Evolutionary conservation across 2,888 invertebrate genomes (phyloP).

Genomic region (Mongoloraphidia duomilia): DNA sequence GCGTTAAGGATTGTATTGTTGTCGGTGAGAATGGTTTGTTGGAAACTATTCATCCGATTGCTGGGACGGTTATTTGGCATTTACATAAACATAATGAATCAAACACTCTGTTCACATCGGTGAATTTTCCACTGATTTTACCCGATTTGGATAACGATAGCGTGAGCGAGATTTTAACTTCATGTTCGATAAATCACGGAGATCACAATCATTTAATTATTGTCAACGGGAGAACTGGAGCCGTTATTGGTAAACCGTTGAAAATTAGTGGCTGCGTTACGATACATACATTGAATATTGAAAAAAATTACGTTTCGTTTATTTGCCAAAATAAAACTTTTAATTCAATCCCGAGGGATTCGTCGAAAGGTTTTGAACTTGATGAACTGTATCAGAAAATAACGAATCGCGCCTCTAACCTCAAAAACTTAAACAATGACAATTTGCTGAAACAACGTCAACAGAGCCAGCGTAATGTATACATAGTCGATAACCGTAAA

Average conservation of each 20-base stretch:
- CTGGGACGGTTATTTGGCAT: conserved; percentile 45
- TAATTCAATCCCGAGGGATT: conserved; percentile 16
- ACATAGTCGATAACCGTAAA: conserved; percentile 44
- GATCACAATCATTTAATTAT: conserved; percentile 48
- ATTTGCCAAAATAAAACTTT: conserved; percentile 41
- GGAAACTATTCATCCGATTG: conserved; percentile 42
- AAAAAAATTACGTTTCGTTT: conserved; percentile 37
- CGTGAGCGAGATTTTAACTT: conserved; percentile 51
- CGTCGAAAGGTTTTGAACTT: conserved; percentile 24
- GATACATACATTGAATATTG: conserved; percentile 39
- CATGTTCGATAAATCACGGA: conserved; percentile 35
- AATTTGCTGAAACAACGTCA: conserved; percentile 34
- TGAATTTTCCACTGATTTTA: conserved; percentile 55
- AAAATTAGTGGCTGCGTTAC: conserved; percentile 41
- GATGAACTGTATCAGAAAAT: conserved; percentile 30
- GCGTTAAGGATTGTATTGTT: conserved; percentile 58
- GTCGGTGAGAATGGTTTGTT: conserved; percentile 53
- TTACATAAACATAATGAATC: conserved; percentile 39
- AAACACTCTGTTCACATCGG: conserved; percentile 37
- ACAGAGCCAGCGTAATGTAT: conserved; percentile 40
- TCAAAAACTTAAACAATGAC: conserved; percentile 25
- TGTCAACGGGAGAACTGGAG: conserved; percentile 55
- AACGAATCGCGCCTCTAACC: conserved; percentile 24
- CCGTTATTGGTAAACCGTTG: conserved; percentile 47
- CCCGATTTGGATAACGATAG: conserved; percentile 60